Conservation (phyloP, 2,888 invertebrate species). For the Halictus quadricinctus region DNA sequence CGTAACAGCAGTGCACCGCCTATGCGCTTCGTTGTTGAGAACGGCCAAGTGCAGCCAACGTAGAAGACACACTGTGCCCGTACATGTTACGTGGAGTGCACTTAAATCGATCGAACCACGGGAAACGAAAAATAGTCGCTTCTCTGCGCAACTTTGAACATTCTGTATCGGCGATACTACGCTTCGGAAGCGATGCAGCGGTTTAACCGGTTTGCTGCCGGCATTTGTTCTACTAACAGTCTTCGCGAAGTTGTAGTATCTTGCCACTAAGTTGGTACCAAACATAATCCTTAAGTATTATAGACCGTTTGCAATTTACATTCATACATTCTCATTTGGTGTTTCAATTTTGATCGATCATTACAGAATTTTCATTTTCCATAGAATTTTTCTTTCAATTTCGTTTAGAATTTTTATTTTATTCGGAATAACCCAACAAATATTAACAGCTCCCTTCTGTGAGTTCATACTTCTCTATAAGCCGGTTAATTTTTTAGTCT, state of each 20-base stretch:
- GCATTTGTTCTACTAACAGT: not conserved
- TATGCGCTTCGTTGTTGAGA: not conserved
- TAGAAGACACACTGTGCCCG: slow-evolving; percentile 7
- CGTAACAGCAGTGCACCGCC: not conserved
- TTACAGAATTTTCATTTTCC: no score
- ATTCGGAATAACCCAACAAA: no score
- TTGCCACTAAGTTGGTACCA: not conserved
- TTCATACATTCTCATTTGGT: not conserved
- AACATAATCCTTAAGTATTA: not conserved
- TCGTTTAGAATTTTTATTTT: no score
- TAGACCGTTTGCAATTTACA: not conserved
- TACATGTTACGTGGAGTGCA: slow-evolving; percentile 4
- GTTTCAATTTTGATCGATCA: no score
- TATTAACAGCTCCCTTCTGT: no score
- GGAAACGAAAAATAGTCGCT: slow-evolving; percentile 3
- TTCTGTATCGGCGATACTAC: not conserved
- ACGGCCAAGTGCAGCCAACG: not conserved
- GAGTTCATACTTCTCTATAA: no score
- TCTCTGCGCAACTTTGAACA: not conserved
- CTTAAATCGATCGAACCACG: slow-evolving; percentile 9
- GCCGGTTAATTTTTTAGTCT: no score
- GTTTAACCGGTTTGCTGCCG: not conserved
- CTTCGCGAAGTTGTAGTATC: not conserved
- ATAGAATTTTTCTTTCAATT: no score
- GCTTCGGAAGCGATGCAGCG: not conserved